These are phyloP conservation scores for Pyrocephalus nanus DNA, from an alignment of 2,797 vertebrate genomes.

Conservation along the genomic window DNA sequence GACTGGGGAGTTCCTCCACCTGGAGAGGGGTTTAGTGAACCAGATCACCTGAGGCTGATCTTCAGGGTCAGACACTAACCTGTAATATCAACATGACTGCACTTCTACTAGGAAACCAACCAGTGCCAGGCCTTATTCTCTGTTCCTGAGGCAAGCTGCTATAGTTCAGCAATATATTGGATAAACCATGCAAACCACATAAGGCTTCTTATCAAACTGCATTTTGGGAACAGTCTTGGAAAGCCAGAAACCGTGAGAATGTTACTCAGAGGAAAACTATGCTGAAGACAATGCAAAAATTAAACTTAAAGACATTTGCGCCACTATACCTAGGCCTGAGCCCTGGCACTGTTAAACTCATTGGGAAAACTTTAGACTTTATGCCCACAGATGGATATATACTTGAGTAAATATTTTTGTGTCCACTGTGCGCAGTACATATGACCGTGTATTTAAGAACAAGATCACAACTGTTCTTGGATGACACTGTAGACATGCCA, in stretches of 20 bases:
- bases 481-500: not conserved
- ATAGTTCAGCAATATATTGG: not conserved
- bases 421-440: fast-evolving
- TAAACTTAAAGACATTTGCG: not conserved
- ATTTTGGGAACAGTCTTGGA: not conserved
- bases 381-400: not conserved
- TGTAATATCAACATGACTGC: not conserved
- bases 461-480: not conserved
- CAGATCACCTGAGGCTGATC: not conserved
- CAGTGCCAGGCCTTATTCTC: not conserved
- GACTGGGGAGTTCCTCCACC: not conserved
- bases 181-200: fast-evolving
- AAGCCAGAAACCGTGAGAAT: not conserved
- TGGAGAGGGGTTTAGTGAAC: not conserved
- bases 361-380: not conserved
- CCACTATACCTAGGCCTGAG: not conserved
- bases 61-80: not conserved
- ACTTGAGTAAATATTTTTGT: not conserved
- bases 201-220: not conserved
- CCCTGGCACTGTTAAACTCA: not conserved
- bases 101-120: not conserved
- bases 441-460: not conserved
- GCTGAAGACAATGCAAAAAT: not conserved
- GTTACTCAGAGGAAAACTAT: not conserved
- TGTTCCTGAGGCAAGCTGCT: not conserved